A percentile compares a stretch with the other conserved stretches of the same genome.
Conservation (phyloP, 2,113 vertebrate genomes). For the Gallinago media region DNA sequence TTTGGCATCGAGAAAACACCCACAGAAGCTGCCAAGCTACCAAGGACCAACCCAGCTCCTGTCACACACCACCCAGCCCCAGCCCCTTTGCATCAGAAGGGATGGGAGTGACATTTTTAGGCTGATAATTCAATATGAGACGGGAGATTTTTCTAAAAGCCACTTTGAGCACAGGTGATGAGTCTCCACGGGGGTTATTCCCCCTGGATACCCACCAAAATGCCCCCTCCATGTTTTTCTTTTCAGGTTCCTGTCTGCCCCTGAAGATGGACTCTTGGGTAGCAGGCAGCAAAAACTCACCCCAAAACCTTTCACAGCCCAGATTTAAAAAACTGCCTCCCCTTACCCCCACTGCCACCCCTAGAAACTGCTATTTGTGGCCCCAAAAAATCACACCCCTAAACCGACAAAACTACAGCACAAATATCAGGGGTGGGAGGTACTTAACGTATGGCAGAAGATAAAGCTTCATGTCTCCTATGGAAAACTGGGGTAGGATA, state of each 20-base stretch:
- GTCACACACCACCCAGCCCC: accelerated
- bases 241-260: too few species aligned
- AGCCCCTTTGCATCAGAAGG: background rate
- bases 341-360: background rate
- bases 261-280: background rate
- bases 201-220: background rate
- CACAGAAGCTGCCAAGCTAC: background rate
- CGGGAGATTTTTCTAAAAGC: accelerated
- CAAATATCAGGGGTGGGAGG: accelerated
- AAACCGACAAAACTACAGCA: background rate
- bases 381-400: background rate
- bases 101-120: background rate
- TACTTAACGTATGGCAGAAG: background rate
- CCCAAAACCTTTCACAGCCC: background rate
- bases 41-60: background rate
- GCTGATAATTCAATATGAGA: background rate
- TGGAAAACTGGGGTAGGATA: background rate
- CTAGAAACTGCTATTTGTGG: background rate
- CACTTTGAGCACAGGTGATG: accelerated
- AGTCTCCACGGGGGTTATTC: background rate
- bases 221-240: too few species aligned
- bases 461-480: background rate
- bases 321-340: background rate
- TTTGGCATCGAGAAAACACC: constrained; percentile 1
- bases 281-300: background rate